phyloP scores from a whole-genome alignment of 1,140 invertebrate species.

The Daktulosphaira vitifoliae region DNA sequence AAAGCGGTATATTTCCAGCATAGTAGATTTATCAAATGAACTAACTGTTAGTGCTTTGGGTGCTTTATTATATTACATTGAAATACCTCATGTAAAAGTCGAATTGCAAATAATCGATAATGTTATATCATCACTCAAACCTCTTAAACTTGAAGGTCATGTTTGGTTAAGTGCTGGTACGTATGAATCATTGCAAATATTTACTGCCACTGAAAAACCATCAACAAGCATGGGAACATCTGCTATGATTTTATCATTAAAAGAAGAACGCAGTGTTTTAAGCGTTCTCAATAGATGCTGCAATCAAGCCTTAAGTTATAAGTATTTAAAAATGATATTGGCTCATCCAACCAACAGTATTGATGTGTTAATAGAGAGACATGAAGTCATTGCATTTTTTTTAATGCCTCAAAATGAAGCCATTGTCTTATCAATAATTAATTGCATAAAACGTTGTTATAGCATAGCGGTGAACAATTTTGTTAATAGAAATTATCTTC shows the following conservation, averaged over 20 bases:
- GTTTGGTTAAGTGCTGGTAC: conserved; percentile 62
- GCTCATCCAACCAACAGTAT: conserved; percentile 53
- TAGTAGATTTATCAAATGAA: conserved; percentile 53
- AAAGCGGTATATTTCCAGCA: conserved; percentile 54
- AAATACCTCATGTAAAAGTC: conserved; percentile 57
- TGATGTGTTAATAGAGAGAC: conserved; percentile 48
- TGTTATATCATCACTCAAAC: conserved; percentile 52
- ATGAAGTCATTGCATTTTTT: conserved; percentile 55
- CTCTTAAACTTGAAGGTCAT: conserved; percentile 55
- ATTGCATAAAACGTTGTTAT: conserved; percentile 51
- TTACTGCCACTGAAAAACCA: conserved; percentile 62
- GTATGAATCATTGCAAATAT: conserved; percentile 65
- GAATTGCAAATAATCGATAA: conserved; percentile 48
- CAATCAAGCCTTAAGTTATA: conserved; percentile 58
- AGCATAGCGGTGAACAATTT: conserved; percentile 47
- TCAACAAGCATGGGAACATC: conserved; percentile 58
- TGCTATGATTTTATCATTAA: conserved; percentile 41
- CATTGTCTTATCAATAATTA: conserved; percentile 49
- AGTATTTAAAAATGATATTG: conserved; percentile 50
- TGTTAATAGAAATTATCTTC: no score
- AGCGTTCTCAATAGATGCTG: conserved; percentile 65
- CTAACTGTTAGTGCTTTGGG: conserved; percentile 62
- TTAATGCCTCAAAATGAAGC: conserved; percentile 49
- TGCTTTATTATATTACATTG: conserved; percentile 62
- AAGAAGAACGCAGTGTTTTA: conserved; percentile 42